These are phyloP conservation scores for Chaetops frenatus DNA, from an alignment of 2,113 vertebrate genomes.

Conservation along the genomic window DNA sequence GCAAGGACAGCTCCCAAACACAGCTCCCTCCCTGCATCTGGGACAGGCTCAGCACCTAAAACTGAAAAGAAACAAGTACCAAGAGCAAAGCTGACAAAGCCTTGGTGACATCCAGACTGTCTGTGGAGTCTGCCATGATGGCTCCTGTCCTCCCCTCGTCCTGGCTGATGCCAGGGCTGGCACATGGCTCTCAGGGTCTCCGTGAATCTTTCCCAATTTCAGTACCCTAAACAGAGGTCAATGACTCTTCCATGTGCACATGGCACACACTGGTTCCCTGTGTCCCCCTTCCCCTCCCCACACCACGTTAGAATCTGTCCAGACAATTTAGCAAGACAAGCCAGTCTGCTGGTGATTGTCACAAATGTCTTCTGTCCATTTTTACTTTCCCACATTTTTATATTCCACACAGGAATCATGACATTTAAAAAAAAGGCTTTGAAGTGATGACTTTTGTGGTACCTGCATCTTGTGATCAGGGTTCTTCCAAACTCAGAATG, in stretches of 20 bases:
- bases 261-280: accelerated
- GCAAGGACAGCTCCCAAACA: background rate
- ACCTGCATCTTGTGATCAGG: background rate
- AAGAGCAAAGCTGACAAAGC: background rate
- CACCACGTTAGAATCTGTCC: accelerated
- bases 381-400: background rate
- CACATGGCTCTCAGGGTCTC: background rate
- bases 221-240: background rate
- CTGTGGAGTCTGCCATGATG: background rate
- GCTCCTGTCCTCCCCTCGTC: background rate
- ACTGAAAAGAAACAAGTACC: background rate
- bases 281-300: background rate
- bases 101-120: background rate
- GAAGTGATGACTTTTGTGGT: background rate
- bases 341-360: background rate
- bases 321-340: background rate
- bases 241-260: accelerated
- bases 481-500: conserved; percentile 38
- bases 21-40: background rate
- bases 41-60: background rate
- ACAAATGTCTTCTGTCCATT: background rate
- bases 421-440: background rate
- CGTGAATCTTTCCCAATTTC: background rate
- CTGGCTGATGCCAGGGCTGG: background rate
- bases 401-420: background rate